Conservation (phyloP, 2,113 vertebrate genomes). For the Heterochromis multidens region DNA sequence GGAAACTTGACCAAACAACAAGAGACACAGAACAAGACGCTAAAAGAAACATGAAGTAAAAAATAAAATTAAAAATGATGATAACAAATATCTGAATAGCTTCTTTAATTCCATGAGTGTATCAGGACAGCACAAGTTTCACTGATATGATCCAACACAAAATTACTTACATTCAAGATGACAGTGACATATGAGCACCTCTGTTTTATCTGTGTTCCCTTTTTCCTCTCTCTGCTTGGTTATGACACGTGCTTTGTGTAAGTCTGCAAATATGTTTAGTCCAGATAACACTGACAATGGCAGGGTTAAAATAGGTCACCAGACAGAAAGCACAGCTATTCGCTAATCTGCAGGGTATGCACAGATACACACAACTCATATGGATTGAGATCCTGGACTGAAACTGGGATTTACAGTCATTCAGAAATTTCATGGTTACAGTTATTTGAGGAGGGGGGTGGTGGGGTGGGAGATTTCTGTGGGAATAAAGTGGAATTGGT, state of each 20-base stretch:
- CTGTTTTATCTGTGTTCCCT: constrained; percentile 30
- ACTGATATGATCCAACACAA: constrained; percentile 23
- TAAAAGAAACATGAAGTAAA: not conserved
- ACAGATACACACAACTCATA: not conserved
- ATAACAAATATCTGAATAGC: not conserved
- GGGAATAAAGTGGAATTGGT: not conserved
- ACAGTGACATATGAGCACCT: constrained; percentile 36
- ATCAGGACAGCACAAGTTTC: constrained; percentile 8
- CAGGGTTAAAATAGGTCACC: constrained; percentile 39
- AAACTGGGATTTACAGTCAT: not conserved
- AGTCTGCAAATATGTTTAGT: constrained; percentile 38
- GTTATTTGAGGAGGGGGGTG: constrained; percentile 1
- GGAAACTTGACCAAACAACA: not conserved
- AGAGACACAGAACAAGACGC: not conserved
- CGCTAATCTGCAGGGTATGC: not conserved
- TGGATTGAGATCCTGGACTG: not conserved
- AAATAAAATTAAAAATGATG: not conserved
- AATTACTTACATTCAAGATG: constrained; percentile 53
- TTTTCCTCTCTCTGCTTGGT: constrained; percentile 36
- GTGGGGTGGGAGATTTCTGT: no score
- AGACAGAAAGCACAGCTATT: constrained; percentile 23
- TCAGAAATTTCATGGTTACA: not conserved
- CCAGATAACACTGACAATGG: constrained; percentile 60
- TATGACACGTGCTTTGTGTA: not conserved
- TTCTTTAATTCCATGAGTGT: not conserved